Evolutionary conservation across 2,113 vertebrate species (phyloP).

Genomic region (Ondatra zibethicus): DNA sequence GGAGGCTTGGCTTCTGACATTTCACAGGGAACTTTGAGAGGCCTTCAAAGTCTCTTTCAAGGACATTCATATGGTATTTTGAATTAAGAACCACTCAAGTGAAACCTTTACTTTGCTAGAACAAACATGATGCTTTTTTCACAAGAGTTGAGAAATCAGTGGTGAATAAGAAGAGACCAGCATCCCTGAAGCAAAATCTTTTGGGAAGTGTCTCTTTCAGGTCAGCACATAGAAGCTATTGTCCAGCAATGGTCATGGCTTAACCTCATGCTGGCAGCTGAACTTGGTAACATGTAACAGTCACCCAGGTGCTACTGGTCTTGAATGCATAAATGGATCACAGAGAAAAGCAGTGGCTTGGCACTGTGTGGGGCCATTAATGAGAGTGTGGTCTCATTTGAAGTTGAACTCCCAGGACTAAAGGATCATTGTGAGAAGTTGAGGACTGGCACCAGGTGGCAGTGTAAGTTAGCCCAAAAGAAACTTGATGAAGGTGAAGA

Average conservation of each 20-base stretch:
- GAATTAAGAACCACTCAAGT: background rate
- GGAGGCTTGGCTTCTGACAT: background rate
- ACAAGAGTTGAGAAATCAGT: background rate
- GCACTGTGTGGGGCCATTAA: no score
- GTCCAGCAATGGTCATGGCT: background rate
- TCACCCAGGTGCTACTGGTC: background rate
- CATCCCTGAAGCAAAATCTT: background rate
- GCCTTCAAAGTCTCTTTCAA: background rate
- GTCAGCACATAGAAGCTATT: background rate
- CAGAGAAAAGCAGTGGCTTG: background rate
- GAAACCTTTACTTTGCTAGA: background rate
- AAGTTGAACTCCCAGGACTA: background rate
- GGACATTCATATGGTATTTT: background rate
- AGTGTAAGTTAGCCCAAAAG: background rate
- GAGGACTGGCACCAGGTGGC: background rate
- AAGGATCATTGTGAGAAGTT: background rate
- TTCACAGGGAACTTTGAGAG: no score
- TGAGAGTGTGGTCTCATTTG: background rate
- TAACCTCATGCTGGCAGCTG: background rate
- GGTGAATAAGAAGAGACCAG: background rate
- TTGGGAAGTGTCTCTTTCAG: background rate
- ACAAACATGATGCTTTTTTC: background rate
- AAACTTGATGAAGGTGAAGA: background rate
- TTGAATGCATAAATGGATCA: background rate
- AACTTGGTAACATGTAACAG: background rate